Evolutionary conservation across 37 sponge, comb jelly and placozoan species (phyloP).

Genomic region (Ianthella basta): DNA sequence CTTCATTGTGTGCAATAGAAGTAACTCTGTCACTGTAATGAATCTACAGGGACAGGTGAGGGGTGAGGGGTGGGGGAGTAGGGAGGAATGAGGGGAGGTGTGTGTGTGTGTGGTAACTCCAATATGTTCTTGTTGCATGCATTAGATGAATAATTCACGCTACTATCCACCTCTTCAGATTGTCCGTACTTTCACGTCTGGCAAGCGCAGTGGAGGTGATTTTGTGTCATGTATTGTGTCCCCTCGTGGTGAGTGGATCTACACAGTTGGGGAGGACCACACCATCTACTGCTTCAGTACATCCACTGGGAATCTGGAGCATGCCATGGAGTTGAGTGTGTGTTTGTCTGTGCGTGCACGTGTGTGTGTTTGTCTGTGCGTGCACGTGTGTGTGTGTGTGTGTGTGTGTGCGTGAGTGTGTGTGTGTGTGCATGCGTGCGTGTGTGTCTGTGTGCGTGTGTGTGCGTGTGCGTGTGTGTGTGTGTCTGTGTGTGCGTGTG

Average conservation of each 20-base stretch:
- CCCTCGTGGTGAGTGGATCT: conserved; percentile 97
- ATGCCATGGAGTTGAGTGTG: conserved; percentile 78
- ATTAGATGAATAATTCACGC: background rate
- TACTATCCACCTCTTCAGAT: conserved; percentile 45
- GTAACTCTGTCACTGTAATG: conserved; percentile 91
- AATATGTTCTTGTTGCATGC: conserved; percentile 5
- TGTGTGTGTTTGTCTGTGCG: no score
- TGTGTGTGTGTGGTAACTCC: conserved; percentile 9
- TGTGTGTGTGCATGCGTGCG: no score
- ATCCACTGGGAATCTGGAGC: conserved; percentile 89
- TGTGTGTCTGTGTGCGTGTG: no score
- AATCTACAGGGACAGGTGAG: conserved; percentile 94
- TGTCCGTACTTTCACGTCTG: conserved; percentile 84
- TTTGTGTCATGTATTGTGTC: conserved; percentile 78
- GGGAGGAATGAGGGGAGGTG: no score
- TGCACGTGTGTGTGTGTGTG: no score
- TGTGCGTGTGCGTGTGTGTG: no score
- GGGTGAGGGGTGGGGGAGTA: conserved; percentile 25
- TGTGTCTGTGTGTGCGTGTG: no score
- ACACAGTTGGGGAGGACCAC: conserved; percentile 94
- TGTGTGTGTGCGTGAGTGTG: no score
- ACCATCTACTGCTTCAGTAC: conserved; percentile 94
- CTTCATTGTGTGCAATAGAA: conserved; percentile 95
- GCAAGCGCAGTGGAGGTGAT: conserved; percentile 94
- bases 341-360: background rate